Percentiles rank a stretch among this genome's conserved stretches.
Evolutionary conservation across 2,113 vertebrate genomes (phyloP).

Genomic region (Notechis scutatus): DNA sequence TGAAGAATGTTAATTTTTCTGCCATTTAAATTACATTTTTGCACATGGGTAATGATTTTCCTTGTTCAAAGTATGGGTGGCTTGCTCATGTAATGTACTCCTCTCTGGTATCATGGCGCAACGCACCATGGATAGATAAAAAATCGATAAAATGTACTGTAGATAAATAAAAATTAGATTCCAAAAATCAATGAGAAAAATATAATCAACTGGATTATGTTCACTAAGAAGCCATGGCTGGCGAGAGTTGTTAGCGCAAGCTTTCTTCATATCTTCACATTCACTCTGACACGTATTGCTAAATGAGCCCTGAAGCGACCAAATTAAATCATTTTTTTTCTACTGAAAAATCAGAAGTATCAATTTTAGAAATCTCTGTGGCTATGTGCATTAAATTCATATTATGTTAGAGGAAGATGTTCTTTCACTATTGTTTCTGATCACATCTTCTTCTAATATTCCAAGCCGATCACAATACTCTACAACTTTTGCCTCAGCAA

Average conservation of each 20-base stretch:
- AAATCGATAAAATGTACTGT: no score
- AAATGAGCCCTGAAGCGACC: background rate
- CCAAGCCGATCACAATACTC: background rate
- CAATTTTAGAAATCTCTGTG: background rate
- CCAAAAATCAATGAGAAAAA: background rate
- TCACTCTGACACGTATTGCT: background rate
- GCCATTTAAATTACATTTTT: background rate
- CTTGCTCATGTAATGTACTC: background rate
- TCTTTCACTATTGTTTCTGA: constrained; percentile 1
- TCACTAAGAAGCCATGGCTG: background rate
- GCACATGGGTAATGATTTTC: background rate
- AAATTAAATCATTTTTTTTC: background rate
- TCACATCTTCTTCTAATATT: background rate
- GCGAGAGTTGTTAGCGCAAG: background rate
- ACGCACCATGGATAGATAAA: background rate
- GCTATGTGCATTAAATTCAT: background rate
- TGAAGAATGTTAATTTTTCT: background rate
- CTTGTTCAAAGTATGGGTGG: background rate
- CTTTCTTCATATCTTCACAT: background rate
- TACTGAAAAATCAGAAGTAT: background rate
- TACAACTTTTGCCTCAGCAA: background rate
- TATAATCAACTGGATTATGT: background rate
- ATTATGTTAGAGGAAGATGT: background rate
- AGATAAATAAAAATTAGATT: background rate
- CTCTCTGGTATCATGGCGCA: background rate